Base-by-base conservation (phyloP, 2,797 vertebrate species). In the Zonotrichia albicollis region DNA sequence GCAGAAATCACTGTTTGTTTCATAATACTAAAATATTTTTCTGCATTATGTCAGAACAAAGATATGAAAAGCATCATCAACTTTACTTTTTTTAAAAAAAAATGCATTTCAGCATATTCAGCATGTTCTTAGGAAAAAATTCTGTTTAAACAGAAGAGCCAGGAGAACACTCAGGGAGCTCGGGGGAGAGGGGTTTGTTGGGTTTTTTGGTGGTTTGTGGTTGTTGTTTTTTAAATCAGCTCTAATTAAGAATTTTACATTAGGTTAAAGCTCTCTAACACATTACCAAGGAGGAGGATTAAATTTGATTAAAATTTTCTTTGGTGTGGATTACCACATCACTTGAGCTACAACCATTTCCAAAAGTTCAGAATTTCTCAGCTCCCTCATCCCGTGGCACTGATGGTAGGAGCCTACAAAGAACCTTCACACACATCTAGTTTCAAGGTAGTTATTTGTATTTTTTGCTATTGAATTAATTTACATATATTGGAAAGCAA, bases 391-490 rank as follows among this genome's bases (percentile, higher is more conserved):
- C 21, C 2, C 8, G 5, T 3, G 27, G 34, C 2, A 5, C 10
- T 77, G 94, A 65, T 23, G 90, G 93, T 57, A 86, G 83, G 30
- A 87, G 53, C 88, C 92, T 70, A 91, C 77, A 77, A 91, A 95
- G 70, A 89, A 74, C 90, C 90, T 96, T 83, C 92, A 91, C 84
- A 90, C 29, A 80, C 62, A 84, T 90, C 84, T 34, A 19, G 78
- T 89, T 97, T 94, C 95, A 96, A 96, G 95, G 96, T 85, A 94
- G 68, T 95, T 97, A 97, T 97, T 98, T 97, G 90, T 97, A 79
- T 93, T 97, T 97, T 97, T 90, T 95, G 94, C 94, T 89, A 89
- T 77, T 68, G 88, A 96, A 96, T 97, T 97, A 84, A 98, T 98
- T 97, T 97, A 93, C 77, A 62, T 96, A 85, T 48, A 93, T 79